phyloP scores from a whole-genome alignment of 2,797 vertebrate genomes.

The Chanos chanos region DNA sequence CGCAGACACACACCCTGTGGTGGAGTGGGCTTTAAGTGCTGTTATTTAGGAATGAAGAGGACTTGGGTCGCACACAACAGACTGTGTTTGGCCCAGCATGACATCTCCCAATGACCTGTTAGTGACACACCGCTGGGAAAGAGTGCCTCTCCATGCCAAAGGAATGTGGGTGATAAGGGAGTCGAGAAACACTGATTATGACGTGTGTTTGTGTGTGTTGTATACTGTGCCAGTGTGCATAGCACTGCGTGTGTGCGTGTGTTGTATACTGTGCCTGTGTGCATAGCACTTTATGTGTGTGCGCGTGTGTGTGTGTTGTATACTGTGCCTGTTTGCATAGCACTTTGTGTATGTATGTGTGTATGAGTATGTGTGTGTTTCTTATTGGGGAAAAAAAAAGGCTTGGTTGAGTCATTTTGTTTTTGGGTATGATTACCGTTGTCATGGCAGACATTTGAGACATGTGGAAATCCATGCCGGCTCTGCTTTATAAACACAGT shows the following conservation, averaged over 20 bases:
- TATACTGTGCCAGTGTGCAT: not conserved
- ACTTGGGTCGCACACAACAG: slow-evolving; percentile 38
- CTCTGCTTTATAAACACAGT: slow-evolving; percentile 26
- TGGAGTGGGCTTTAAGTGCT: slow-evolving; percentile 39
- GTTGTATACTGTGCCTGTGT: not conserved
- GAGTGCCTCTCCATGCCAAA: not conserved
- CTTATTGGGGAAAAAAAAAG: not conserved
- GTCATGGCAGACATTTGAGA: slow-evolving; percentile 30
- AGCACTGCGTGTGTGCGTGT: slow-evolving; percentile 1
- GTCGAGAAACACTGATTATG: not conserved
- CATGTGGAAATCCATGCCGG: slow-evolving; percentile 8
- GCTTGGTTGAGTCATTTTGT: slow-evolving; percentile 29
- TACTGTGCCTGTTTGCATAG: not conserved
- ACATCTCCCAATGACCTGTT: not conserved
- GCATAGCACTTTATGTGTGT: not conserved
- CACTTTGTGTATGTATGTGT: not conserved
- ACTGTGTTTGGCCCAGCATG: slow-evolving; percentile 3
- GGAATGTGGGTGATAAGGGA: not conserved
- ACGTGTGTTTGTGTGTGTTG: slow-evolving; percentile 4
- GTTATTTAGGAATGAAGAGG: slow-evolving; percentile 52
- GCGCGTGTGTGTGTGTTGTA: not conserved
- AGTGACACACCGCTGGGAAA: not conserved
- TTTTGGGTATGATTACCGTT: slow-evolving; percentile 30
- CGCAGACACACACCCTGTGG: slow-evolving; percentile 50
- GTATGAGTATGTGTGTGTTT: not conserved